Percentiles rank a stretch among this genome's conserved stretches.
These are phyloP conservation scores for Rhynchopsitta pachyrhyncha DNA, from an alignment of 2,113 vertebrate species.

Conservation along the genomic window DNA sequence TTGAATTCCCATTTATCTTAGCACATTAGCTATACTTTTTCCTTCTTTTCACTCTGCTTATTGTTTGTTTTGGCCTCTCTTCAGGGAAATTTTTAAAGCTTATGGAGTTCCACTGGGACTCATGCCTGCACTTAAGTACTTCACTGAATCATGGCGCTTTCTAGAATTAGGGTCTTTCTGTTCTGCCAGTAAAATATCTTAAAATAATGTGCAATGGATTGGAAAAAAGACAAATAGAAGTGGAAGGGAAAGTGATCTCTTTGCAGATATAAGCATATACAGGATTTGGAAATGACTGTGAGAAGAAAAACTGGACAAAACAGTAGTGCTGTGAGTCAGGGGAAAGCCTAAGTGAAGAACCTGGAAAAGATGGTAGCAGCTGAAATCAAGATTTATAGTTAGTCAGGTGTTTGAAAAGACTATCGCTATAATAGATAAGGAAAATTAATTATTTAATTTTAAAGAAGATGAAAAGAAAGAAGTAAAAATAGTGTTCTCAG, in stretches of 20 bases:
- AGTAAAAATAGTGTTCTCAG: neutral
- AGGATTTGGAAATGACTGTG: neutral
- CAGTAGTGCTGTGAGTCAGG: rapidly evolving
- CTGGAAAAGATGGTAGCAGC: neutral
- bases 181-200: neutral
- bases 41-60: neutral
- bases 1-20: slow-evolving; percentile 9
- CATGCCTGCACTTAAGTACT: neutral
- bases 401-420: neutral
- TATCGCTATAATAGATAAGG: neutral
- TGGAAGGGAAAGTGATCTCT: neutral
- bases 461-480: neutral
- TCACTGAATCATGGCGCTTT: neutral
- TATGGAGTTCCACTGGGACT: neutral
- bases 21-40: neutral
- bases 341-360: neutral
- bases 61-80: neutral
- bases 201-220: neutral
- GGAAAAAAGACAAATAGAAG: neutral
- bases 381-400: neutral
- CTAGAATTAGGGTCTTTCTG: neutral
- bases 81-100: neutral
- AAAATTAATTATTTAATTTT: neutral
- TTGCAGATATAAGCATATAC: neutral
- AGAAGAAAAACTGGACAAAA: neutral